Evolutionary conservation across 2,888 invertebrate genomes (phyloP), one percentile per base, ranked within the genome.

Genomic region (Scaptomyza caliginosa): DNA sequence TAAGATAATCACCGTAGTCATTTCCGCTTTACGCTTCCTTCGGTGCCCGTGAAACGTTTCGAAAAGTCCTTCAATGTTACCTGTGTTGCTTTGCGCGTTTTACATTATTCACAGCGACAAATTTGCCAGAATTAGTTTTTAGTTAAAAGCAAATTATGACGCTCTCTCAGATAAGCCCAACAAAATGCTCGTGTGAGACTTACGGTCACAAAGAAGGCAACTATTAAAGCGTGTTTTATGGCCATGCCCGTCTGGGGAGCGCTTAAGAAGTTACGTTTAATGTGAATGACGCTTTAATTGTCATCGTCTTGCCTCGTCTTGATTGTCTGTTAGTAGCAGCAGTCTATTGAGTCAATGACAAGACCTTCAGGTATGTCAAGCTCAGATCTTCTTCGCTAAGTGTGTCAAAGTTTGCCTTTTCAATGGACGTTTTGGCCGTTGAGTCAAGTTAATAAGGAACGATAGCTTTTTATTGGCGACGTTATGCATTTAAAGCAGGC

Each of bases 81-180:
- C 42, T 46, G 46, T 34, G 32, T 13, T 24, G 19, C 8, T 36
- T 13, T 30, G 23, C 45, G 32, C 24, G 40, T 48, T 38, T 40
- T 80, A 60, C 87, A 85, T 82, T 78, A 86, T 86, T 85, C 69
- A 79, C 49, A 40, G 66, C 65, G 79, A 82, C 82, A 87, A 83
- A 83, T 83, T 83, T 74, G 79, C 59, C 69, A 62, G 66, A 82
- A 85, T 87, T 82, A 83, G 83, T 83, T 83, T 87, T 85, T 78
- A 81, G 85, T 84, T 84, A 69, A 86, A 84, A 77, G 85, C 86
- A 83, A 86, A 81, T 80, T 86, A 86, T 83, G 86, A 54, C 77
- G 70, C 74, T 48, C 50, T 48, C 50, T 30, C 68, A 77, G 70
- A 72, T 72, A 68, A 68, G 55, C 72, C 38, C 17, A 23, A 36